phyloP scores from a whole-genome alignment of 2,888 invertebrate genomes.

The Blastobasis lacticolella region DNA sequence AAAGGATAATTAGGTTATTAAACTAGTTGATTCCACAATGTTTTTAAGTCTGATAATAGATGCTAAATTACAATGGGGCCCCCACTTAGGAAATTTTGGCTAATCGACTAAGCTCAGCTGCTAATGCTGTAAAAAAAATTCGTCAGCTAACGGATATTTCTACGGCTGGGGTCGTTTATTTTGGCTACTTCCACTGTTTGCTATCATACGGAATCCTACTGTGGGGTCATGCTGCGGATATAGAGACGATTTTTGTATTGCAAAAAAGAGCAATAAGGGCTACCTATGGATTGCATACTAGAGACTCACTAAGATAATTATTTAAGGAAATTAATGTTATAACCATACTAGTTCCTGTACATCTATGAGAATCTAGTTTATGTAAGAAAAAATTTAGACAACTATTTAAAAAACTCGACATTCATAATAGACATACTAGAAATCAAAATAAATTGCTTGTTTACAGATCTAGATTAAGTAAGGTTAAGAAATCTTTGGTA shows the following conservation, averaged over 20 bases:
- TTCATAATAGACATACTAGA: too few species aligned
- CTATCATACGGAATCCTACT: conserved; percentile 13
- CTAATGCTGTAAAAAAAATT: conserved; percentile 8
- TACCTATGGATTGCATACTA: conserved; percentile 6
- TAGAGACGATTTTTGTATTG: conserved; percentile 10
- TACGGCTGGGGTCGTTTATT: conserved; percentile 7
- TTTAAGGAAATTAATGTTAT: conserved; percentile 1
- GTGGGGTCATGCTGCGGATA: conserved; percentile 13
- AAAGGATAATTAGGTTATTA: too few species aligned
- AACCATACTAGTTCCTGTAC: too few species aligned
- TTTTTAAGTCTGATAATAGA: too few species aligned
- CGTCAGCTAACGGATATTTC: conserved; percentile 3
- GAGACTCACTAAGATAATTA: not conserved
- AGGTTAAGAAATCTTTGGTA: too few species aligned
- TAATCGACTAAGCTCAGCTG: conserved; percentile 11
- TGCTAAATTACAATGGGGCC: conserved; percentile 6
- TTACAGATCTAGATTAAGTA: too few species aligned
- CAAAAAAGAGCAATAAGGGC: conserved; percentile 12
- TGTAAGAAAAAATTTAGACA: too few species aligned
- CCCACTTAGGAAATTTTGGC: conserved; percentile 6
- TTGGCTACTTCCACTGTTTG: conserved; percentile 11
- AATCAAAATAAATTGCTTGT: too few species aligned
- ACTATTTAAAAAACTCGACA: too few species aligned
- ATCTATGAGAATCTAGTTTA: too few species aligned
- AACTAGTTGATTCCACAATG: too few species aligned